Base-by-base conservation (phyloP, 2,888 invertebrate genomes). In the Drosophila atripex region DNA sequence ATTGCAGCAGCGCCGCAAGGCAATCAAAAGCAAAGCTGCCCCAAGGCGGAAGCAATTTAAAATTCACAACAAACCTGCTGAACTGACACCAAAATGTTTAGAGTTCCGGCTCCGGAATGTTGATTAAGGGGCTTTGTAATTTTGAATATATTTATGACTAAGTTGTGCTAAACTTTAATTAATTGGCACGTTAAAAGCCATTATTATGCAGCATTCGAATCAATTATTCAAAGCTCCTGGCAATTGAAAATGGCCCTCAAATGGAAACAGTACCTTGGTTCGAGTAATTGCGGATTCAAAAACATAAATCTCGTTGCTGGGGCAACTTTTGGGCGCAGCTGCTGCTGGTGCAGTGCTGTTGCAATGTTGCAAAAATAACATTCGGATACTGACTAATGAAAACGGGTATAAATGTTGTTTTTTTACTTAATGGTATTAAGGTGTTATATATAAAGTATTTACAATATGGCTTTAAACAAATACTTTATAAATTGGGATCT, bases 41-140 rank as follows among this genome's bases (percentile, higher is more conserved):
- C 28, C 11, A 9, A 11, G 41, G 65, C 50, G 51, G 35, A 64
- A 64, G 66, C 43, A 16, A 51, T 38, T 51, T 64, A 18, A 46
- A 30, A 64, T 64, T 65, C 45, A 38, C 18, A 23, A 23, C 66
- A 52, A 64, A 64, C 64, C 45, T 14, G 18, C 39, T 30, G 50
- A 57, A 50, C 28, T 57, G 41, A 57, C 57, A 57, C 51, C 64
- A 18, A 23, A 66, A 52, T 30, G 4, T 53, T 50, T 30, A n/a
- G 12, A 23, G 38, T 30, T 66, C 52, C 23, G n/a, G n/a, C 18
- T 28, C n/a, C 8, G 18, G 25, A 65, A 52, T 16, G 16, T 30
- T 46, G n/a, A 38, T 45, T 65, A 41, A 57, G 39, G 50, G 56
- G 49, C 18, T 21, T 41, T 30, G 16, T 11, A 39, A 18, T 14